Evolutionary conservation across 1,140 invertebrate species (phyloP).

Genomic region (Drosophila santomea): DNA sequence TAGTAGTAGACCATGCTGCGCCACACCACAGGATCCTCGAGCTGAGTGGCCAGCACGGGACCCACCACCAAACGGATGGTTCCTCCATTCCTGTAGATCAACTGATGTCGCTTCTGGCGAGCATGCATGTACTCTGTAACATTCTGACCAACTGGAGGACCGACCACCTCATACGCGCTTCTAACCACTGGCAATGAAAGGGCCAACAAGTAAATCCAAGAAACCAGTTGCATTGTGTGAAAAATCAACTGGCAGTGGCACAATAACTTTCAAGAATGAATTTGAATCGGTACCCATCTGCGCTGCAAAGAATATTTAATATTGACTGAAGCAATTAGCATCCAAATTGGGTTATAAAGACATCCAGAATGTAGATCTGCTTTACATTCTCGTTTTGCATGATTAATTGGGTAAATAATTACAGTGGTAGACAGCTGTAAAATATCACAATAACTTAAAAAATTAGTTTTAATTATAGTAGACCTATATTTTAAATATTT

Average conservation of each 20-base stretch:
- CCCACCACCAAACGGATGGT: slow-evolving; percentile 65
- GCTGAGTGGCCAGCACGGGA: slow-evolving; percentile 55
- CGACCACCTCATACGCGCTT: slow-evolving; percentile 42
- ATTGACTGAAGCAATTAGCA: slow-evolving; percentile 29
- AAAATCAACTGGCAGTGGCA: slow-evolving; percentile 10
- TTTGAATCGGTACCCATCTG: not conserved
- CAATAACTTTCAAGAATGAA: slow-evolving; percentile 31
- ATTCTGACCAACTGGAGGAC: slow-evolving; percentile 44
- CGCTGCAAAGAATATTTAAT: not conserved
- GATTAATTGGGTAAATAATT: slow-evolving; percentile 29
- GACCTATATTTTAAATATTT: not conserved
- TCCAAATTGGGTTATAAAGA: slow-evolving; percentile 55
- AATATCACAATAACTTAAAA: no score
- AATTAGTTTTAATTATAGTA: no score
- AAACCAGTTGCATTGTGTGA: slow-evolving; percentile 23
- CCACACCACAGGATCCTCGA: slow-evolving; percentile 68
- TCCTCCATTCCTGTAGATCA: slow-evolving; percentile 60
- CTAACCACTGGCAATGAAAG: slow-evolving; percentile 18
- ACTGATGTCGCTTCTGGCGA: slow-evolving; percentile 61
- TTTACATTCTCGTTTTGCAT: slow-evolving; percentile 10
- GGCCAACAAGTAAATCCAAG: slow-evolving; percentile 11
- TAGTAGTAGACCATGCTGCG: slow-evolving; percentile 70
- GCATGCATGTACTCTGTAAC: slow-evolving; percentile 52
- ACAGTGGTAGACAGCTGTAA: not conserved
- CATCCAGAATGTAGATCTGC: slow-evolving; percentile 13